Evolutionary conservation across 2,113 vertebrate species (phyloP), one percentile per base, ranked within the genome.

Genomic region (Poeciliopsis turrubarensis): DNA sequence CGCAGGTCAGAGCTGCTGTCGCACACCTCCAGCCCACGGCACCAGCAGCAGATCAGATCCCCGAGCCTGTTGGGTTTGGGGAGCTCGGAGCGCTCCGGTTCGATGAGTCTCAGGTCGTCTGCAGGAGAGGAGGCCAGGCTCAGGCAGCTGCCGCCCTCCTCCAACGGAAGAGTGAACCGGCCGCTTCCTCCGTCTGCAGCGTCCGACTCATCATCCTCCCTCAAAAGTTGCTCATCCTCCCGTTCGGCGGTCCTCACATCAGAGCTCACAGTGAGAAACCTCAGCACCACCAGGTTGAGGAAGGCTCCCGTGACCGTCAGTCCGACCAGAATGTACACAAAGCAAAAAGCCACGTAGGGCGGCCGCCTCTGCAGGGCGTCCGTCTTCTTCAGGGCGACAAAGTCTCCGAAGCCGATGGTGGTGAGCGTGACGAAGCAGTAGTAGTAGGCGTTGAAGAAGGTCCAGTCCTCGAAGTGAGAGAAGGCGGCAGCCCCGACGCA

Each of bases 341-440:
- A 97, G 89, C 96, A 96, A 87, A 98, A 97, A 25, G 92, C 95
- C 74, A 98, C 96, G 0, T 97, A 98, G 0, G 94, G 94, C 1
- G 93, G 90, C 78, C 93, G 94, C 83, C 91, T 95, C 86, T 97
- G 96, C 76, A 97, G 91, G 9, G 95, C 94, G 62, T 96, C 94
- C 0, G 94, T 95, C 73, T 94, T 95, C 91, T 97, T 96, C 78
- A 98, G 92, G 27, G 96, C 97, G 65, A 98, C 96, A 61, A 96
- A 97, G 90, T 98, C 97, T 47, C 97, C 96, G 8, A 98, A 96
- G 75, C 96, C 96, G 0, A 97, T 97, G 66, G 97, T 97, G 86
- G 95, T 98, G 92, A 97, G 90, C 0, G 95, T 97, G 86, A 98
- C 94, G 90, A 98, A 98, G 87, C 96, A 96, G 84, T 96, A 98